These are phyloP conservation scores for Orchestes rusci DNA, from an alignment of 2,888 invertebrate genomes.

Conservation along the genomic window DNA sequence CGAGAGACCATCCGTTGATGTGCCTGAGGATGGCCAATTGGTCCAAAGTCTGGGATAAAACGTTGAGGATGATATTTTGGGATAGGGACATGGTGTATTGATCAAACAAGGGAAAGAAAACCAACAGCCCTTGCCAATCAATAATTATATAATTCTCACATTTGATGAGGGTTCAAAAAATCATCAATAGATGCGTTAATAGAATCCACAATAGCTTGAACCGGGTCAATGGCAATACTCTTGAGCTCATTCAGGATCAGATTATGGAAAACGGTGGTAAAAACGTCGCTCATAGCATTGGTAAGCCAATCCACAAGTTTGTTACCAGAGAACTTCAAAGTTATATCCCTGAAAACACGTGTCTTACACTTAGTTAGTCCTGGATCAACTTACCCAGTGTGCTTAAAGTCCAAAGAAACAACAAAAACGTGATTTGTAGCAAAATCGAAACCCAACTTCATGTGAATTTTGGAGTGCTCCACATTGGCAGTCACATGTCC, in stretches of 20 bases:
- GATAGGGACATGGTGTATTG: too few species aligned
- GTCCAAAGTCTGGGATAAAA: constrained; percentile 25
- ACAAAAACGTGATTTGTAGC: constrained; percentile 27
- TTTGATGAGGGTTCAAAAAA: constrained; percentile 14
- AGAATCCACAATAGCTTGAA: constrained; percentile 14
- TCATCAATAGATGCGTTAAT: constrained; percentile 15
- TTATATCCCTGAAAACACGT: constrained; percentile 19
- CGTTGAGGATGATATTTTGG: constrained; percentile 15
- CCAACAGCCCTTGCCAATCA: too few species aligned
- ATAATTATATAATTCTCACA: not conserved
- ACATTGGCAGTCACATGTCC: constrained; percentile 48
- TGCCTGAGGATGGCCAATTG: constrained; percentile 25
- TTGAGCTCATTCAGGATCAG: constrained; percentile 17
- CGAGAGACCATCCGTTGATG: constrained; percentile 23
- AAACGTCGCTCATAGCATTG: constrained; percentile 19
- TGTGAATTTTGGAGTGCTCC: constrained; percentile 28
- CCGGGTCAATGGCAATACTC: constrained; percentile 13
- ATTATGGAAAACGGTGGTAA: constrained; percentile 16
- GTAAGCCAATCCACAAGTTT: constrained; percentile 26
- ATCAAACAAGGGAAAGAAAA: too few species aligned
- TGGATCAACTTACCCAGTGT: constrained; percentile 31
- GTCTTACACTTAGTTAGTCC: not conserved
- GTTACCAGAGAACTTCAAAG: constrained; percentile 24
- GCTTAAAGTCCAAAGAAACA: constrained; percentile 29
- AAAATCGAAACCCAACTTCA: constrained; percentile 30